Conservation (phyloP, 2,888 invertebrate genomes). For the Mylabris sibirica region DNA sequence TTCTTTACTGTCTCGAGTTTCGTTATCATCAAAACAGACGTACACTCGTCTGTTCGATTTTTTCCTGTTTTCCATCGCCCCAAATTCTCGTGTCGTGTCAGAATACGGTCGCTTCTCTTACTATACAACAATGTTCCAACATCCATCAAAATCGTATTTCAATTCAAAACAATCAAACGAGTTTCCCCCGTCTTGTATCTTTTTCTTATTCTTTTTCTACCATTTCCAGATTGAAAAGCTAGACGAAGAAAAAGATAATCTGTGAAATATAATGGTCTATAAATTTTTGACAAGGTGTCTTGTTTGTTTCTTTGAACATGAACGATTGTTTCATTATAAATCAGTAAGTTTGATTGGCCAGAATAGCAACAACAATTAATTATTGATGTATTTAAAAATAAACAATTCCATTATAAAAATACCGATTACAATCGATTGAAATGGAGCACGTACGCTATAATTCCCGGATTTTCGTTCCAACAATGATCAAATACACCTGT, state of each 20-base stretch:
- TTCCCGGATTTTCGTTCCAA: background rate
- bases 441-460: background rate
- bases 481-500: background rate
- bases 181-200: no score
- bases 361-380: background rate
- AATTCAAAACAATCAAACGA: conserved; percentile 1
- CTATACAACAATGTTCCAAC: background rate
- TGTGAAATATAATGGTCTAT: background rate
- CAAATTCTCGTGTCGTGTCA: no score
- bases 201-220: no score
- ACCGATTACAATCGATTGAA: background rate
- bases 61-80: background rate
- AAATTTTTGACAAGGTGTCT: background rate
- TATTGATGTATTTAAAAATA: background rate
- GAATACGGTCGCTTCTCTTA: no score
- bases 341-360: background rate
- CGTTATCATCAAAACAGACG: conserved; percentile 10
- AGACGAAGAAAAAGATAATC: background rate
- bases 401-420: background rate
- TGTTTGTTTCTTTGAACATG: background rate
- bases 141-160: conserved; percentile 11
- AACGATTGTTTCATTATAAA: background rate
- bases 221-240: no score
- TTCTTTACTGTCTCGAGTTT: conserved; percentile 5
- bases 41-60: background rate